Percentiles rank a stretch among this genome's conserved stretches.
Conservation (phyloP, 2,888 invertebrate species). For the Parasteatoda lunata region DNA sequence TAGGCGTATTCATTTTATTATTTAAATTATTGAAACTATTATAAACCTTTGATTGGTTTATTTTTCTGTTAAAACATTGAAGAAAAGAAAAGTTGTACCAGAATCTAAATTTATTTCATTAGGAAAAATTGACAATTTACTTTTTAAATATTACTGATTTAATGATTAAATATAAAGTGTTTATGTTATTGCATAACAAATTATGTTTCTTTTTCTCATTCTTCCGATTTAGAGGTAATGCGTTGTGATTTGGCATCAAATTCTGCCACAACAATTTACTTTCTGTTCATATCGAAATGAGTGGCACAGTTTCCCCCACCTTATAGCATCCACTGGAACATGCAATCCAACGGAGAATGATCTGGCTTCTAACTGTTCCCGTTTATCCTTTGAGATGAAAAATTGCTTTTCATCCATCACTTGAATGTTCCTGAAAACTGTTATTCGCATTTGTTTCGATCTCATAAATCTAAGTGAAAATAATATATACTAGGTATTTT, state of each 20-base stretch:
- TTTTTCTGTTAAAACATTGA: too few species aligned
- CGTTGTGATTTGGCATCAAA: conserved; percentile 37
- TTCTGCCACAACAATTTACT: conserved; percentile 52
- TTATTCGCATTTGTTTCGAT: background rate
- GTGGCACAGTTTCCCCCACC: conserved; percentile 60
- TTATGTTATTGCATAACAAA: conserved; percentile 16
- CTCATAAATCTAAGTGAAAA: background rate
- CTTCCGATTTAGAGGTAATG: conserved; percentile 32
- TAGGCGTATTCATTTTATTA: too few species aligned
- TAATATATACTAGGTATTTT: background rate
- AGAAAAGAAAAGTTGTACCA: too few species aligned
- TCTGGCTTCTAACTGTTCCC: background rate
- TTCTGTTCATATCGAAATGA: conserved; percentile 49
- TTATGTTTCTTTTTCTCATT: conserved; percentile 15
- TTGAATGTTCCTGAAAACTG: background rate
- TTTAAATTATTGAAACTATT: too few species aligned
- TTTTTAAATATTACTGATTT: too few species aligned
- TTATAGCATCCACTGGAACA: conserved; percentile 36
- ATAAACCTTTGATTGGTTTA: too few species aligned
- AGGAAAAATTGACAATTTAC: too few species aligned
- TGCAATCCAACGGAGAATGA: conserved; percentile 17
- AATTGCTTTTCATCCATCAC: background rate
- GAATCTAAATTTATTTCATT: too few species aligned
- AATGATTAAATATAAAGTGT: background rate
- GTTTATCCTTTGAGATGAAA: background rate